Evolutionary conservation across 2,797 vertebrate species (phyloP).

Genomic region (Balearica regulorum): DNA sequence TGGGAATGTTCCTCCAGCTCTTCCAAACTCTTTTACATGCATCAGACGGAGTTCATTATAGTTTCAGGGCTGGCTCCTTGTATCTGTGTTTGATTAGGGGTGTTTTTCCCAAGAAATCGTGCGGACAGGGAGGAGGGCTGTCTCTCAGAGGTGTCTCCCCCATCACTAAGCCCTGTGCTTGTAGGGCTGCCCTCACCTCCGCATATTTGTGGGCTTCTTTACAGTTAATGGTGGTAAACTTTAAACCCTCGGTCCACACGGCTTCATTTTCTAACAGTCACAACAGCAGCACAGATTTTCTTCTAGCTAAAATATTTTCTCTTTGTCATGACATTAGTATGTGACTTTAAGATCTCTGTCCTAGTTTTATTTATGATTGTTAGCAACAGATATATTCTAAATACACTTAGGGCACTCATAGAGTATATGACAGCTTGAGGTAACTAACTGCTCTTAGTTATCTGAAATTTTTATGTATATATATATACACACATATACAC

Average conservation of each 20-base stretch:
- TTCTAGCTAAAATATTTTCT: neutral
- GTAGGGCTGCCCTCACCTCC: neutral
- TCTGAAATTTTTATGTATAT: neutral
- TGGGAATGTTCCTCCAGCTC: neutral
- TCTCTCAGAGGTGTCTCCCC: neutral
- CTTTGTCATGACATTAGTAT: neutral
- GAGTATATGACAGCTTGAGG: no score
- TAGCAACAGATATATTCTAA: neutral
- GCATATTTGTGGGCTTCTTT: neutral
- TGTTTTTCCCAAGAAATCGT: neutral
- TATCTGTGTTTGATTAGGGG: neutral
- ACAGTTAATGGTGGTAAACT: neutral
- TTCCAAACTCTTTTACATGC: neutral
- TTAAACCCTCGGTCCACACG: neutral
- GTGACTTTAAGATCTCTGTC: neutral
- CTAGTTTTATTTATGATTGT: neutral
- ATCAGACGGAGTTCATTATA: neutral
- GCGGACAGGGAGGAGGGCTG: neutral
- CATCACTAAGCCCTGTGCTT: neutral
- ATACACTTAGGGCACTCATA: neutral
- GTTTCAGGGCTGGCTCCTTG: neutral
- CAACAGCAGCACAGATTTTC: neutral
- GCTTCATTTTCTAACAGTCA: neutral
- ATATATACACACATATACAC: fast-evolving
- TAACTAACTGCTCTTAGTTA: neutral